Evolutionary conservation across 2,797 vertebrate genomes (phyloP).

Genomic region (Sebastes wilsoni): DNA sequence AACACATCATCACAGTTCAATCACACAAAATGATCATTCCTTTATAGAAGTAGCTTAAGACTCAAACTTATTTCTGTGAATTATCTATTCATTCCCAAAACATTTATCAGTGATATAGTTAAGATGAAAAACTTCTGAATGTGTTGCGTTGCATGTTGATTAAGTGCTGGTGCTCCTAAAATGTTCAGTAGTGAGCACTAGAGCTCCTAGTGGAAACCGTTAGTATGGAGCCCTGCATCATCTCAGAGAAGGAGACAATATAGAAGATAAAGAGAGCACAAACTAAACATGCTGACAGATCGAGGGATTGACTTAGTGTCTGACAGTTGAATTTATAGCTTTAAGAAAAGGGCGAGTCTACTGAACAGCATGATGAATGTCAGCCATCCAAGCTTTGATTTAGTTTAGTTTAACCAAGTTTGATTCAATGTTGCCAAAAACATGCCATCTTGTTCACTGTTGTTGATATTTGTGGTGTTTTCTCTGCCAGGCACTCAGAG

Average conservation of each 20-base stretch:
- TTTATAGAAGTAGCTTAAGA: not conserved
- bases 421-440: not conserved
- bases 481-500: conserved; percentile 89
- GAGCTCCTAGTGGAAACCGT: not conserved
- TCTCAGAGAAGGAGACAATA: not conserved
- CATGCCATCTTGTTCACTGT: not conserved
- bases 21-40: not conserved
- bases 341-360: not conserved
- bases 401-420: not conserved
- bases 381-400: not conserved
- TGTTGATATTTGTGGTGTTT: not conserved
- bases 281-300: not conserved
- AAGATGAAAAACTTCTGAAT: not conserved
- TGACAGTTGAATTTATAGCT: not conserved
- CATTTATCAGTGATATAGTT: not conserved
- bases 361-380: not conserved
- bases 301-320: not conserved
- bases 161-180: not conserved
- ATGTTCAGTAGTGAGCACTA: not conserved
- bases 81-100: not conserved
- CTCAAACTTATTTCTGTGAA: not conserved
- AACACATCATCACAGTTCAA: not conserved
- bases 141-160: not conserved
- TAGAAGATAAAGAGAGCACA: not conserved
- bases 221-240: not conserved